A percentile compares a stretch with the other conserved stretches of the same genome.
phyloP scores from a whole-genome alignment of 2,113 vertebrate species.

The Drymodes brunneopygia region DNA sequence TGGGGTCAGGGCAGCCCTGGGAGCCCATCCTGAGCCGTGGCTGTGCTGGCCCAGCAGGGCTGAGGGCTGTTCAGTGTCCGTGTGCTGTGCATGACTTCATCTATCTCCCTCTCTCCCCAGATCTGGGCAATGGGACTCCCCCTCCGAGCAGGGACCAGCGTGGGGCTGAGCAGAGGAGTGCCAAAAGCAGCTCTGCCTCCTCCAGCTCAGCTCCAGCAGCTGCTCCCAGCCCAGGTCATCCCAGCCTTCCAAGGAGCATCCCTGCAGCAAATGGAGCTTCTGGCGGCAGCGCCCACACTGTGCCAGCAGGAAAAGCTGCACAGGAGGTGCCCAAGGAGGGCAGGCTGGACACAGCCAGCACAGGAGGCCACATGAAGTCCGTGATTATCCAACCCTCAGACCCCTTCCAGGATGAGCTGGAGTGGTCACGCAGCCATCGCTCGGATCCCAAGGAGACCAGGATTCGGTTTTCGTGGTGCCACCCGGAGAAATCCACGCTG shows the following conservation, averaged over 20 bases:
- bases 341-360: neutral
- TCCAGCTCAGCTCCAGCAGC: conserved; percentile 66
- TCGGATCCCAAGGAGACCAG: neutral
- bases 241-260: conserved; percentile 52
- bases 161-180: neutral
- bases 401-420: conserved; percentile 45
- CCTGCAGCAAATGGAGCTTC: neutral
- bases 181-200: neutral
- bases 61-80: rapidly evolving
- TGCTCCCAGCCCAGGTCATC: conserved; percentile 23
- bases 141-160: rapidly evolving
- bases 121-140: neutral
- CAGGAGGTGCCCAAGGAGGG: neutral
- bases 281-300: rapidly evolving
- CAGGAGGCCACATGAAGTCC: neutral
- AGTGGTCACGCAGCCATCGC: neutral
- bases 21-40: neutral
- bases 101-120: conserved; percentile 46
- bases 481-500: neutral
- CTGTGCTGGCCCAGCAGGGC: no score
- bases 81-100: rapidly evolving
- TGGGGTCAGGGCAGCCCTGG: neutral
- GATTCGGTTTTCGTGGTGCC: neutral
- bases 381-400: conserved; percentile 52
- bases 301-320: neutral